Conservation (phyloP, 2,113 vertebrate species). For the Eulemur rufifrons region DNA sequence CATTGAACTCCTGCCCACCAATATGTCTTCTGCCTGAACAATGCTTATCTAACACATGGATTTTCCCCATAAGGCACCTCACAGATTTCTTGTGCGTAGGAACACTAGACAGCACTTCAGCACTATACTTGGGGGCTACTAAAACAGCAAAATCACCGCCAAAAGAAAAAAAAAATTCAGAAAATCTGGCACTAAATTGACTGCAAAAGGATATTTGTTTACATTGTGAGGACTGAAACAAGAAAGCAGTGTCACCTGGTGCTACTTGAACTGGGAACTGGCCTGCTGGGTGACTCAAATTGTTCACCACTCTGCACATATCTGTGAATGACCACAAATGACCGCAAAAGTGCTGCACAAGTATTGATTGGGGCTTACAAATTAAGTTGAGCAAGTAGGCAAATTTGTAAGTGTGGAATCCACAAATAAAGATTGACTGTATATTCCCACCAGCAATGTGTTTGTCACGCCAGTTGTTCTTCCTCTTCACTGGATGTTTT, state of each 20-base stretch:
- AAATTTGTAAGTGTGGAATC: not conserved
- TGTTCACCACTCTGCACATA: not conserved
- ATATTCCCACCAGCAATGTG: not conserved
- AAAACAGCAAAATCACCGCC: not conserved
- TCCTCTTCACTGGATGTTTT: not conserved
- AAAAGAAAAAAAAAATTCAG: not conserved
- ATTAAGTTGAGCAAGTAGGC: not conserved
- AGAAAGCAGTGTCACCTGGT: not conserved
- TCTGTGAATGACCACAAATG: not conserved
- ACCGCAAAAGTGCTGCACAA: not conserved
- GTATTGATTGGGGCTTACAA: not conserved
- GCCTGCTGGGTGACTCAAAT: not conserved
- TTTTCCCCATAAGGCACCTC: not conserved
- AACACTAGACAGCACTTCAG: not conserved
- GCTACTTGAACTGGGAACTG: not conserved
- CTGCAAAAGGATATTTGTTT: not conserved
- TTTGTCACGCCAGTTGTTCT: not conserved
- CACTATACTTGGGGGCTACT: not conserved
- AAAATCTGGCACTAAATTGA: not conserved
- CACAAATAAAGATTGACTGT: not conserved
- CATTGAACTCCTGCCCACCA: not conserved
- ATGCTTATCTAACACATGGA: not conserved
- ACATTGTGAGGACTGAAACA: not conserved
- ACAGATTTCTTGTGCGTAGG: not conserved
- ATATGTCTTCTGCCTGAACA: not conserved